phyloP scores from a whole-genome alignment of 23 tunicate genomes.

The Corella eumyota region DNA sequence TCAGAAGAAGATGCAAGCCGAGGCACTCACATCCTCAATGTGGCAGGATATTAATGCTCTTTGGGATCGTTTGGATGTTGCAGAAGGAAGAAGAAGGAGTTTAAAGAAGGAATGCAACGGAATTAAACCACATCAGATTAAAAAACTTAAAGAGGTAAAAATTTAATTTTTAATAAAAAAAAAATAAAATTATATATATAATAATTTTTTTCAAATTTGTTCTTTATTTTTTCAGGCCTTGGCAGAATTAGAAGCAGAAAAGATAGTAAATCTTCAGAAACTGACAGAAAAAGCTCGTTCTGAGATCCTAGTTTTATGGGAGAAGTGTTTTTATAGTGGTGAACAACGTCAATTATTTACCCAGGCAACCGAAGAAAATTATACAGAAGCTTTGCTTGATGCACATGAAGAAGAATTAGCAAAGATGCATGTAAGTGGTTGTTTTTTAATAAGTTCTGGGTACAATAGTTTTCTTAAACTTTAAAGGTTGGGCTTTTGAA shows the following conservation, averaged over 20 bases:
- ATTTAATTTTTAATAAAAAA: not conserved
- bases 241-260: constrained; percentile 29
- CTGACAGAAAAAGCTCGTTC: constrained; percentile 59
- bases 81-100: constrained; percentile 11
- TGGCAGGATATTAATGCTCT: constrained; percentile 42
- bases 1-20: constrained; percentile 22
- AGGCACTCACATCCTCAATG: constrained; percentile 24
- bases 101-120: constrained; percentile 24
- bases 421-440: constrained; percentile 55
- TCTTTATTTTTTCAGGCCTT: too few species aligned
- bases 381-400: constrained; percentile 57
- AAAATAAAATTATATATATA: not conserved
- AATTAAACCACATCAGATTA: constrained; percentile 33
- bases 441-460: not conserved
- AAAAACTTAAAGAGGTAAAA: constrained; percentile 34
- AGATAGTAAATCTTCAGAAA: constrained; percentile 41
- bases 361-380: constrained; percentile 55
- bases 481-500: not conserved
- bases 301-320: constrained; percentile 62
- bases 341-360: constrained; percentile 48
- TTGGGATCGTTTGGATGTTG: constrained; percentile 64
- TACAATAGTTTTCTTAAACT: not conserved
- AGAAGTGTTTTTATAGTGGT: constrained; percentile 69
- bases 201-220: not conserved
- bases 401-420: constrained; percentile 73